Base-by-base conservation (phyloP, 2,888 invertebrate species). In the Xestia xanthographa region DNA sequence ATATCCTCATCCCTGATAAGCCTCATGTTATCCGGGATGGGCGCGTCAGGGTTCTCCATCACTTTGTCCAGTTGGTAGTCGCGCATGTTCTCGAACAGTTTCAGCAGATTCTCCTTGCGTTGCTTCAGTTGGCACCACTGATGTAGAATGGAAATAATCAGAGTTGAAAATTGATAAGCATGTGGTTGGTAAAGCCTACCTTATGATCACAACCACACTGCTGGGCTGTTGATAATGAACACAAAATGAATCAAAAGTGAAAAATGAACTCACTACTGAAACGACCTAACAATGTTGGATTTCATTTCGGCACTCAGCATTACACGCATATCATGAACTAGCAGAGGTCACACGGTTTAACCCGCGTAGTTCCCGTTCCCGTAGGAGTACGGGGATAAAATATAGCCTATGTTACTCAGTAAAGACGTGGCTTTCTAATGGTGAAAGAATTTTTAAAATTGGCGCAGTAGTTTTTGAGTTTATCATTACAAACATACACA, bases 61-160 rank as follows among this genome's bases (percentile, higher is more conserved):
- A 98, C 96, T 78, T 98, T 97, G 86, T 98, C 98, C 80, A 98
- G 95, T 92, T 99, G 99, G 92, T 98, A 99, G 58, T 98, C 97
- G 38, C 98, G 97, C 99, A 99, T 99, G 90, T 99, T 98, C 91
- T 98, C 98, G 91, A 99, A 98, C 22, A 99, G 95, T 45, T 97
- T 97, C 17, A 98, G 94, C 0, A 99, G 95, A 89, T 98, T 98
- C 86, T 98, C 97, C 91, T 99, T 99, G 4, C 99, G 97, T 22
- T 97, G 97, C 84, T 98, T 97, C 77, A 99, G 95, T 92, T 99
- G 99, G 91, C 99, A 99, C 98, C 99, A 99, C 96, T 97, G 92
- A n/a, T 58, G 29, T 2, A 6, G 2, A 34, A 22, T 22, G 17
- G 17, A 20, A 65, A 48, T 0, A 29, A 45, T 34, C 12, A 0